A percentile compares a stretch with the other conserved stretches of the same genome.
Conservation (phyloP, 2,888 invertebrate species). For the Theretra japonica region DNA sequence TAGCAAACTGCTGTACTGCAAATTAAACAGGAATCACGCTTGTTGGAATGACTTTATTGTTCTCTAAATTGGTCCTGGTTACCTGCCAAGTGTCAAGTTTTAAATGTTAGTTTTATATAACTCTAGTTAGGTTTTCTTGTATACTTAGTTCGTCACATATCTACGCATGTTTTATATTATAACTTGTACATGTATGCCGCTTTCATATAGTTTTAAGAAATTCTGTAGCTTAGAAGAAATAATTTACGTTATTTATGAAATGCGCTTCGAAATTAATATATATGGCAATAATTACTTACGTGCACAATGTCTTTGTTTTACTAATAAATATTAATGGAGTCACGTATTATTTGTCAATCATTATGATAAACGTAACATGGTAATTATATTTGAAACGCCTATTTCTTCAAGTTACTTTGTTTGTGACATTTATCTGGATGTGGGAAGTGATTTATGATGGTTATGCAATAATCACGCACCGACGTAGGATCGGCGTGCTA, state of each 20-base stretch:
- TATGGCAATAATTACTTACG: slow-evolving; percentile 1
- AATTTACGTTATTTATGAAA: not conserved
- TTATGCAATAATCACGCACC: slow-evolving; percentile 56
- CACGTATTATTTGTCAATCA: slow-evolving; percentile 22
- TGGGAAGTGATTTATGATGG: slow-evolving; percentile 53
- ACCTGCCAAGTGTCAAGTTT: slow-evolving; percentile 5
- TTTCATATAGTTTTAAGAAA: too few species aligned
- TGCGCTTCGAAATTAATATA: not conserved
- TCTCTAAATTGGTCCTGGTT: slow-evolving; percentile 9
- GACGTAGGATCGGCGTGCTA: slow-evolving; percentile 57
- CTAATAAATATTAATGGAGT: slow-evolving; percentile 1
- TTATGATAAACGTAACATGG: slow-evolving; percentile 11
- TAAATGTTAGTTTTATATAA: slow-evolving; percentile 3
- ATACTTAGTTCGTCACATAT: not conserved
- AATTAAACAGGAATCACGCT: slow-evolving; percentile 4
- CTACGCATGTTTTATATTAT: too few species aligned
- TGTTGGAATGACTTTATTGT: not conserved
- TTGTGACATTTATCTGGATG: slow-evolving; percentile 35
- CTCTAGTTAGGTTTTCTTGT: not conserved
- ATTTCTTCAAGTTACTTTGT: slow-evolving; percentile 4
- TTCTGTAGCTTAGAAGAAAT: not conserved
- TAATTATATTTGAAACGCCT: not conserved
- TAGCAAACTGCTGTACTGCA: not conserved
- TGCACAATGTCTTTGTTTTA: slow-evolving; percentile 1
- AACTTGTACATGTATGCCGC: too few species aligned